These are phyloP conservation scores for Bos indicus DNA, from an alignment of 2,113 vertebrate species.

Conservation along the genomic window DNA sequence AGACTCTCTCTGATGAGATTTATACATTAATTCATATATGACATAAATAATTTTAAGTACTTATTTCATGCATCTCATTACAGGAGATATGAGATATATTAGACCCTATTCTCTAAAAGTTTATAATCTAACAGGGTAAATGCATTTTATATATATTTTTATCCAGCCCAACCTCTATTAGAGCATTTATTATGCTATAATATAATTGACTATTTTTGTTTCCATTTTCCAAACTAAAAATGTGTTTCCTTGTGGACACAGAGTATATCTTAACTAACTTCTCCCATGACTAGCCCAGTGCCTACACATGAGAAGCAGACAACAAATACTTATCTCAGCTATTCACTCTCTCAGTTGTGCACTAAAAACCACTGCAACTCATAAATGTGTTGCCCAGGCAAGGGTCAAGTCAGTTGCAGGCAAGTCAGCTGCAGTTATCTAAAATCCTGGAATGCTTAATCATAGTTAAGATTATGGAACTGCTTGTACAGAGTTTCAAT, in stretches of 20 bases:
- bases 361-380: background rate
- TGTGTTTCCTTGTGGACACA: background rate
- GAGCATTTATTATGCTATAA: background rate
- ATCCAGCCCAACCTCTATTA: background rate
- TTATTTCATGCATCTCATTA: background rate
- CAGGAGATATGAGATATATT: background rate
- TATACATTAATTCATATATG: background rate
- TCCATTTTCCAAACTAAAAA: background rate
- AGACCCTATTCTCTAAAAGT: background rate
- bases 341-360: background rate
- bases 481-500: background rate
- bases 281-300: background rate
- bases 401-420: background rate
- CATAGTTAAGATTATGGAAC: background rate
- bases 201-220: background rate
- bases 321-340: background rate
- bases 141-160: background rate
- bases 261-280: background rate
- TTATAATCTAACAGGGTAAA: background rate
- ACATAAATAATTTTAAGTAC: background rate
- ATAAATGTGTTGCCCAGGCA: conserved; percentile 20
- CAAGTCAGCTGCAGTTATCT: background rate
- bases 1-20: background rate
- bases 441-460: conserved; percentile 18
- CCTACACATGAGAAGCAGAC: background rate